These are phyloP conservation scores for Clavelina lepadiformis DNA, from an alignment of 23 tunicate genomes.

Conservation along the genomic window DNA sequence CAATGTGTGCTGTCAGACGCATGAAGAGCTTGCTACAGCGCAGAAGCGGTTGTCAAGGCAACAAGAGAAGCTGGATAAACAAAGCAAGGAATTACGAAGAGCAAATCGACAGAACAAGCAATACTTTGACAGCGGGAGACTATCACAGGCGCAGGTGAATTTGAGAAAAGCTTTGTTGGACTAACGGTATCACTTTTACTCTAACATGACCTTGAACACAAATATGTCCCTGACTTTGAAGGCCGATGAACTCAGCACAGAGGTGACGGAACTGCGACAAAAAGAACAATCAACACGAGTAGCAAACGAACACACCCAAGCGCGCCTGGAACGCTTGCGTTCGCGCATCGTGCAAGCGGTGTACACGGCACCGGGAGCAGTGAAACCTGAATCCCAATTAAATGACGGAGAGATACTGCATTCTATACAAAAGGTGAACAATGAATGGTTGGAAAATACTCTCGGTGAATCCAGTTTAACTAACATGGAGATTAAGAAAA, in stretches of 20 bases:
- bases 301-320: constrained; percentile 28
- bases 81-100: constrained; percentile 38
- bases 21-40: constrained; percentile 15
- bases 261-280: constrained; percentile 31
- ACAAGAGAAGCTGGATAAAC: constrained; percentile 55
- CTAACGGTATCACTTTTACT: no score
- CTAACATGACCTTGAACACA: neutral
- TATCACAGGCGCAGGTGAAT: constrained; percentile 28
- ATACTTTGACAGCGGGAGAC: constrained; percentile 41
- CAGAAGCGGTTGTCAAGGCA: constrained; percentile 27
- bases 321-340: constrained; percentile 49
- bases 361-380: constrained; percentile 70
- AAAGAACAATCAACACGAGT: constrained; percentile 55
- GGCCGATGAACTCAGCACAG: constrained; percentile 32
- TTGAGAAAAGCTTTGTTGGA: neutral
- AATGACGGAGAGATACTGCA: constrained; percentile 41
- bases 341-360: constrained; percentile 68
- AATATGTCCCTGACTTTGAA: neutral
- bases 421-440: constrained; percentile 59
- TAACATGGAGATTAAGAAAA: neutral
- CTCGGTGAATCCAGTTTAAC: neutral
- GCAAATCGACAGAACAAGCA: constrained; percentile 40
- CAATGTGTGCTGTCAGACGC: no score
- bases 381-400: constrained; percentile 37
- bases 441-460: no score